Percentiles rank a stretch among this genome's conserved stretches.
Evolutionary conservation across 2,888 invertebrate genomes (phyloP).

Genomic region (Drosophila histrio): DNA sequence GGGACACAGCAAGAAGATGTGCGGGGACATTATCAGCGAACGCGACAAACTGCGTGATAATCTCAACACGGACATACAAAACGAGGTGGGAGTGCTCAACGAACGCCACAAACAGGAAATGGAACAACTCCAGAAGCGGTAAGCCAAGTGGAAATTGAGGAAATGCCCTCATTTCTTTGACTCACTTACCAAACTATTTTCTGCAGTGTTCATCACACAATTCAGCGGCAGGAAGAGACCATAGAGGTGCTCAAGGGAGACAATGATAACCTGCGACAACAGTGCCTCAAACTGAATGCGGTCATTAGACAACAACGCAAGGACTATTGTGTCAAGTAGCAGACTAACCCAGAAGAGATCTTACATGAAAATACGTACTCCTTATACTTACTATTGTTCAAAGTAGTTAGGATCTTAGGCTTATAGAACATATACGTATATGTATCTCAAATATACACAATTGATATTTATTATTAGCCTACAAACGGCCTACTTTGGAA

Average conservation of each 20-base stretch:
- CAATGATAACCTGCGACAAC: constrained; percentile 88
- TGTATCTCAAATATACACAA: neutral
- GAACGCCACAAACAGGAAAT: constrained; percentile 90
- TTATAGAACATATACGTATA: too few relatives aligned
- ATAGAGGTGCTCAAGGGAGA: constrained; percentile 90
- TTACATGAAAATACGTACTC: neutral
- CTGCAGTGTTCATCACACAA: constrained; percentile 90
- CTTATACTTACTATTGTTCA: neutral
- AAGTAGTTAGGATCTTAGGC: neutral
- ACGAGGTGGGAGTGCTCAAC: constrained; percentile 87
- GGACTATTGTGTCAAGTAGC: constrained; percentile 86
- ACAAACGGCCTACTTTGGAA: neutral
- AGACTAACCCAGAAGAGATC: neutral
- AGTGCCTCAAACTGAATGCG: constrained; percentile 90
- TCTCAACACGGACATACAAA: constrained; percentile 87
- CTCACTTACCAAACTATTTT: too few relatives aligned
- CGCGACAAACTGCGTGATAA: constrained; percentile 86
- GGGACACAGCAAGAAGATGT: constrained; percentile 87
- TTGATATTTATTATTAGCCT: neutral
- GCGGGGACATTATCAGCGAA: constrained; percentile 86
- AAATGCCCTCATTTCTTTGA: neutral
- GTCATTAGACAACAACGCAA: constrained; percentile 91
- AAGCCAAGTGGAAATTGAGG: constrained; percentile 31
- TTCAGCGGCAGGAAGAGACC: constrained; percentile 91
- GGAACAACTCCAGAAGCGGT: constrained; percentile 92